A percentile compares a stretch with the other conserved stretches of the same genome.
These are phyloP conservation scores for Gisinianus flammeolus DNA, from an alignment of 2,888 invertebrate species.

Conservation along the genomic window DNA sequence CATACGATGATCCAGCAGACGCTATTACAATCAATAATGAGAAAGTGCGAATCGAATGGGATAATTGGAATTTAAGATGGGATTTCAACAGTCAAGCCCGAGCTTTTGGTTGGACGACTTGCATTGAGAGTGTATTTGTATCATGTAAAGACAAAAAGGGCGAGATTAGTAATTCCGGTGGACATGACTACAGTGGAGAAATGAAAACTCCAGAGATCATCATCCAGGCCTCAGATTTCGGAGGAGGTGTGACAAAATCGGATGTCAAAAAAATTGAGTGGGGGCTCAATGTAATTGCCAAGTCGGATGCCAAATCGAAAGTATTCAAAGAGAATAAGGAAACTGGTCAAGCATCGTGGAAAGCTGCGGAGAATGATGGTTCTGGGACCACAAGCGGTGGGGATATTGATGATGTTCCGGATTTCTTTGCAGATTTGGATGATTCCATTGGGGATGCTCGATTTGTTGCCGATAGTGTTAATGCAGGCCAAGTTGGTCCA, in stretches of 20 bases:
- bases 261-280: neutral
- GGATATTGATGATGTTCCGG: neutral
- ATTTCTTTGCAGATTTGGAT: slow-evolving; percentile 15
- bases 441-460: neutral
- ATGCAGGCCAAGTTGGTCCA: neutral
- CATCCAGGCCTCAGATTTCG: neutral
- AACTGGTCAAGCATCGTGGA: neutral
- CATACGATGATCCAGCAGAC: neutral
- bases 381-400: neutral
- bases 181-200: slow-evolving; percentile 2
- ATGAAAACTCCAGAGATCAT: neutral
- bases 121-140: slow-evolving; percentile 4
- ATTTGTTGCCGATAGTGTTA: neutral
- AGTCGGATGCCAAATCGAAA: neutral
- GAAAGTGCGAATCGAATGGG: slow-evolving; percentile 10
- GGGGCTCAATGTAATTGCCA: neutral
- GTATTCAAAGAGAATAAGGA: neutral
- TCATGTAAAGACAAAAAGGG: neutral
- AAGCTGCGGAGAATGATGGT: neutral
- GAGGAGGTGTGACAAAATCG: neutral
- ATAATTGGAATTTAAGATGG: neutral
- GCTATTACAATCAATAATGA: neutral
- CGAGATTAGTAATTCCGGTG: neutral
- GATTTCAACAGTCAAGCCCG: neutral
- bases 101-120: neutral